Percentiles rank a stretch among this genome's conserved stretches.
These are phyloP conservation scores for Endotricha flammealis DNA, from an alignment of 2,888 invertebrate species.

Conservation along the genomic window DNA sequence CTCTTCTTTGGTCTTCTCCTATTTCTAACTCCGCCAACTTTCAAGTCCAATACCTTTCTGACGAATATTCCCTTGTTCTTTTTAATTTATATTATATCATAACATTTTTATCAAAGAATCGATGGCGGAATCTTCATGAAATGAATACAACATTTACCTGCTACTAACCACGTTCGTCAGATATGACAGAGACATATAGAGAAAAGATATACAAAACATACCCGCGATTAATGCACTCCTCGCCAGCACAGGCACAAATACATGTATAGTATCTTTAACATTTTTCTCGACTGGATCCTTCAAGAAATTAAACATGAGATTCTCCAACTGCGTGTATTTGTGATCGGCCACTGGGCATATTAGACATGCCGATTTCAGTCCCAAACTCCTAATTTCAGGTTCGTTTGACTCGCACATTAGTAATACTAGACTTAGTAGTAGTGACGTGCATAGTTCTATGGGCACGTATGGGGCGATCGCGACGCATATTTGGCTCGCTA, in stretches of 20 bases:
- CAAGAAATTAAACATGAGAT: slow-evolving; percentile 61
- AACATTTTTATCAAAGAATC: no score
- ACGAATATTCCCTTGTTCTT: no score
- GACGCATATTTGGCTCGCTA: slow-evolving; percentile 66
- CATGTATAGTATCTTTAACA: slow-evolving; percentile 56
- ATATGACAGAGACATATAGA: background rate
- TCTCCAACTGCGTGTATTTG: slow-evolving; percentile 63
- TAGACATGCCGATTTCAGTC: slow-evolving; percentile 59
- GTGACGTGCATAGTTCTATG: slow-evolving; percentile 65
- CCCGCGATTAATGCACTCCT: slow-evolving; percentile 63
- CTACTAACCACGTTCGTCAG: no score
- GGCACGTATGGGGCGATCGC: slow-evolving; percentile 67
- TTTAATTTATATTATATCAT: no score
- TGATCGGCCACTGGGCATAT: slow-evolving; percentile 65
- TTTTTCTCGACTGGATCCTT: slow-evolving; percentile 60
- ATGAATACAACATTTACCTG: slow-evolving; percentile 1
- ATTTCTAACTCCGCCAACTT: no score
- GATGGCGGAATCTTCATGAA: no score
- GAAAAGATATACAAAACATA: slow-evolving; percentile 39
- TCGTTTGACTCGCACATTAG: slow-evolving; percentile 73
- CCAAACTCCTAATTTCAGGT: slow-evolving; percentile 53
- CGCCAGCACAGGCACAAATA: slow-evolving; percentile 63
- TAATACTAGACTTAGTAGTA: slow-evolving; percentile 61
- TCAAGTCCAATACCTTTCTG: no score
- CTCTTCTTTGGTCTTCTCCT: no score